Percentiles rank a stretch among this genome's conserved stretches.
phyloP scores from a whole-genome alignment of 1,140 invertebrate genomes.

The Argopecten irradians region DNA sequence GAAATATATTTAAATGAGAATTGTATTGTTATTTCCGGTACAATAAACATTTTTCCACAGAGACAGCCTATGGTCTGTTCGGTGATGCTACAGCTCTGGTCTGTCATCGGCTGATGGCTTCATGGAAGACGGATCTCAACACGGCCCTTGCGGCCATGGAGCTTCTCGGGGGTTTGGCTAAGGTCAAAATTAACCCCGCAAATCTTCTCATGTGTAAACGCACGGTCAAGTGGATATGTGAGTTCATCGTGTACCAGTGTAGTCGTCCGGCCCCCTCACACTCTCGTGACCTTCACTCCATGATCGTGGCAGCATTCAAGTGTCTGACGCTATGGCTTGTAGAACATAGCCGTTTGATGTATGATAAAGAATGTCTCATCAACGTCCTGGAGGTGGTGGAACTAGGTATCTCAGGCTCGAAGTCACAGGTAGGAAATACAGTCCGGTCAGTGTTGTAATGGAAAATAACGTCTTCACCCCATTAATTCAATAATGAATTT shows the following conservation, averaged over 20 bases:
- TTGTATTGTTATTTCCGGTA: neutral
- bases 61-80: constrained; percentile 90
- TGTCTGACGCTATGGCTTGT: constrained; percentile 95
- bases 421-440: constrained; percentile 83
- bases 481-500: no score
- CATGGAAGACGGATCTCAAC: constrained; percentile 97
- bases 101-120: constrained; percentile 94
- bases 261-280: constrained; percentile 95
- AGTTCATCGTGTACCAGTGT: constrained; percentile 98
- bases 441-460: no score
- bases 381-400: constrained; percentile 97
- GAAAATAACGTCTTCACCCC: no score
- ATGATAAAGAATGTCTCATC: constrained; percentile 93
- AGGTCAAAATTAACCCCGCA: constrained; percentile 70
- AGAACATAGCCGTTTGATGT: constrained; percentile 89
- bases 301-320: constrained; percentile 80
- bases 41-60: constrained; percentile 75
- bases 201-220: constrained; percentile 79
- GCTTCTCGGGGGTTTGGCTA: constrained; percentile 91
- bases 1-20: neutral
- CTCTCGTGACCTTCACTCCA: constrained; percentile 96
- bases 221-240: constrained; percentile 98
- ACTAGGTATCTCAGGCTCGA: constrained; percentile 96
- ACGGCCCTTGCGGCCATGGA: constrained; percentile 95
- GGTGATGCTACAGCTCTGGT: constrained; percentile 94